Percentiles rank a stretch among this genome's conserved stretches.
phyloP scores from a whole-genome alignment of 2,113 vertebrate species.

The Sinocyclocheilus rhinocerous region DNA sequence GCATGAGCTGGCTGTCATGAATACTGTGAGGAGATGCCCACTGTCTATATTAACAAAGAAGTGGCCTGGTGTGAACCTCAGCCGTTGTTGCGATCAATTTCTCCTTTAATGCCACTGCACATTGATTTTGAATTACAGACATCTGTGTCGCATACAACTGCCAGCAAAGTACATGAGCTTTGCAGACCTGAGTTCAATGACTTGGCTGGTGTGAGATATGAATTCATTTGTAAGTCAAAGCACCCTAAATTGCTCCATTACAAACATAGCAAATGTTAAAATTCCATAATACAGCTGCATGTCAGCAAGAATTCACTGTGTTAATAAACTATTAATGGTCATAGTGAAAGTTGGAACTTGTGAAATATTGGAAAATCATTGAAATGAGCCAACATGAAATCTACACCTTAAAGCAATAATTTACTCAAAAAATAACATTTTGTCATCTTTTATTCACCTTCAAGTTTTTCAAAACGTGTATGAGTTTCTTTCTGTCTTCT shows the following conservation, averaged over 20 bases:
- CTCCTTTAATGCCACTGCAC: neutral
- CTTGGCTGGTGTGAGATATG: neutral
- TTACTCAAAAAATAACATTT: too few species aligned
- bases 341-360: neutral
- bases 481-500: too few species aligned
- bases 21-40: conserved; percentile 5
- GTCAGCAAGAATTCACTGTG: neutral
- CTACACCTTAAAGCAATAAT: neutral
- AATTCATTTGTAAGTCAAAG: neutral
- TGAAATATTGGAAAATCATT: neutral
- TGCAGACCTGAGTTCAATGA: neutral
- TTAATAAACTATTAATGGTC: neutral
- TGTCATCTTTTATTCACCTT: too few species aligned
- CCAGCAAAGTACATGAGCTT: neutral
- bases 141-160: neutral
- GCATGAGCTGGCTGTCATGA: conserved; percentile 29
- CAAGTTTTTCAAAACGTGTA: too few species aligned
- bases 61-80: conserved; percentile 26
- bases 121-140: conserved; percentile 8
- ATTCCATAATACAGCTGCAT: neutral
- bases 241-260: neutral
- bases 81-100: conserved; percentile 1
- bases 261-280: neutral
- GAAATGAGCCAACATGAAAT: neutral
- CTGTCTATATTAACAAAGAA: conserved; percentile 34